phyloP scores from a whole-genome alignment of 1,140 invertebrate genomes.

The Drosophila guanche region DNA sequence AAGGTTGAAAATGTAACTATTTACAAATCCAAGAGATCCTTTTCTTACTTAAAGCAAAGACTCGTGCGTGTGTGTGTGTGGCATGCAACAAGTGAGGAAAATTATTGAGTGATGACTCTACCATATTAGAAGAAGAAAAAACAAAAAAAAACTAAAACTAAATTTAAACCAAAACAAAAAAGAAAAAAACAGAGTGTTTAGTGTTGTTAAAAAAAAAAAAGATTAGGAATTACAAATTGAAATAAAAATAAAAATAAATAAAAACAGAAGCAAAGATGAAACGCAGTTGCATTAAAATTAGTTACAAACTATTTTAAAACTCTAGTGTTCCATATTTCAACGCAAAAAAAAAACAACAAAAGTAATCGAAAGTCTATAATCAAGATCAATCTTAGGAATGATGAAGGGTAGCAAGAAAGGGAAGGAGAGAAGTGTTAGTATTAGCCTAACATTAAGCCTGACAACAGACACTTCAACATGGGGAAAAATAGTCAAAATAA shows the following conservation, averaged over 20 bases:
- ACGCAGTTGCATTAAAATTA: constrained; percentile 76
- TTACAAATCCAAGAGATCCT: constrained; percentile 41
- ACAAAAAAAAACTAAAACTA: constrained; percentile 8
- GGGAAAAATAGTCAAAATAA: constrained; percentile 75
- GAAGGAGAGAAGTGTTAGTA: constrained; percentile 58
- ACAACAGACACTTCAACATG: constrained; percentile 55
- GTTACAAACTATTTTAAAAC: constrained; percentile 80
- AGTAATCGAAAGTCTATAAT: constrained; percentile 6
- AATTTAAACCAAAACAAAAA: constrained; percentile 21
- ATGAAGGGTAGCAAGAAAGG: constrained; percentile 36
- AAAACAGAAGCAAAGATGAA: constrained; percentile 27
- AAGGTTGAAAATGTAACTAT: constrained; percentile 38
- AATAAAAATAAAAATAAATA: constrained; percentile 34
- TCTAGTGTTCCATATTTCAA: constrained; percentile 83
- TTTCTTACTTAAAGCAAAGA: constrained; percentile 73
- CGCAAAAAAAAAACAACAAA: constrained; percentile 58
- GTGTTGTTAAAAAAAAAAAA: constrained; percentile 67
- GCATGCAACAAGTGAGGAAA: constrained; percentile 42
- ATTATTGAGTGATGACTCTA: constrained; percentile 59
- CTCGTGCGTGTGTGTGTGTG: constrained; percentile 54
- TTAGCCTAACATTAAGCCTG: constrained; percentile 55
- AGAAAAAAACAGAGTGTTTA: constrained; percentile 44
- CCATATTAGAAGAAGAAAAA: constrained; percentile 58
- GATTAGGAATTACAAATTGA: constrained; percentile 71
- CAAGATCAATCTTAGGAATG: constrained; percentile 19